Evolutionary conservation across 2,888 invertebrate species (phyloP), one percentile per base, ranked within the genome.

Genomic region (Calephelis perditalis): DNA sequence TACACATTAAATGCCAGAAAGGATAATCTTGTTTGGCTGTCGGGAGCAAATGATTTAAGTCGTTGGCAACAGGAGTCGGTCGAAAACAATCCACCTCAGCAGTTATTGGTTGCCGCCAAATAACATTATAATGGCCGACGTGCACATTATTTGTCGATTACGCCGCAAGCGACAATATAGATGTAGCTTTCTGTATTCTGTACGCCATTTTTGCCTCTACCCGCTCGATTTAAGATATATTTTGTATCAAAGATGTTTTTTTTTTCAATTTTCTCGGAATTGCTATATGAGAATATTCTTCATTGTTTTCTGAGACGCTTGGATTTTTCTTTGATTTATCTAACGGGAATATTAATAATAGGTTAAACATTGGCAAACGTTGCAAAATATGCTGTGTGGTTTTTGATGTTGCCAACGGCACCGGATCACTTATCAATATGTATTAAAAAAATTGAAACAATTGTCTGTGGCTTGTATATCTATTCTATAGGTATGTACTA

Each of bases 91-190:
- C 63, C 58, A 64, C 73, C 70, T 73, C 66, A 70, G 78, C 77
- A 79, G 81, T 84, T 80, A 83, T 80, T 78, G 76, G 76, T 78
- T 76, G 75, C 76, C 80, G 78, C 81, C 84, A 84, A 86, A 86
- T 77, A 85, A 82, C 82, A 80, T 84, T 85, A 82, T 87, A 86
- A 86, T 86, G 79, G 77, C 70, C 70, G 73, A 73, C 76, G 77
- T 73, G 78, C 81, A 76, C 79, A 86, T 86, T 87, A 87, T 87
- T 84, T 86, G 81, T 81, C 84, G 81, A 87, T 87, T 87, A 87
- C 71, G 71, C 68, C 73, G 68, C 70, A 68, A 63, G 58, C 62
- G 56, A 58, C 59, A 62, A 55, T 62, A 56, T 49, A 49, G 49
- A 49, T 26, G 49, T 49, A 49, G 49, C 9, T 49, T 49, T 49